Conservation (phyloP, 1,140 invertebrate genomes). For the Drosophila leontia region DNA sequence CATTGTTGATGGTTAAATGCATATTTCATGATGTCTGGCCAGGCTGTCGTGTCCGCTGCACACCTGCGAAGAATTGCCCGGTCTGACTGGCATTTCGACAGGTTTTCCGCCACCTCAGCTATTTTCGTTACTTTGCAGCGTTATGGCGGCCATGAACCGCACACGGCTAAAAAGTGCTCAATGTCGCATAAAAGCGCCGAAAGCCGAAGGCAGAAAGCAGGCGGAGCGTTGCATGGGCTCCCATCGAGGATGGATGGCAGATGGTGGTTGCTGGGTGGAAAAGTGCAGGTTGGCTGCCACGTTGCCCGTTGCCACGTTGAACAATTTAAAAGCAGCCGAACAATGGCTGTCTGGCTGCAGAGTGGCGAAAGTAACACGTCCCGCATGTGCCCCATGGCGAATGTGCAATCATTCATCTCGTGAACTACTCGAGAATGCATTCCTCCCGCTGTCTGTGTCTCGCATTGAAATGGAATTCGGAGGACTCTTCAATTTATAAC, state of each 20-base stretch:
- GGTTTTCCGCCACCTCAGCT: conserved; percentile 46
- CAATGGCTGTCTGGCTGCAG: conserved; percentile 49
- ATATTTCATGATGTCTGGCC: conserved; percentile 66
- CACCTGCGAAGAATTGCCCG: conserved; percentile 47
- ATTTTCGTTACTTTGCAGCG: conserved; percentile 55
- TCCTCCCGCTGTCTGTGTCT: conserved; percentile 21
- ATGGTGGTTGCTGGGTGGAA: conserved; percentile 19
- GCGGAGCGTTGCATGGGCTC: background rate
- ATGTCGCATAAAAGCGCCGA: conserved; percentile 53
- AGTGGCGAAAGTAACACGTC: conserved; percentile 76
- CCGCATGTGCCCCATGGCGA: conserved; percentile 63
- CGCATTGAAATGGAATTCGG: conserved; percentile 60
- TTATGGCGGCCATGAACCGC: conserved; percentile 60
- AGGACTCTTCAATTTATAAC: conserved; percentile 47
- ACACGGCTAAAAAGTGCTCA: conserved; percentile 54
- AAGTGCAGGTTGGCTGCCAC: conserved; percentile 32
- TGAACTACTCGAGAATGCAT: conserved; percentile 54
- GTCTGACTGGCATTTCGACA: conserved; percentile 74
- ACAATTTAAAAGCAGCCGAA: conserved; percentile 60
- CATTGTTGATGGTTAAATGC: conserved; percentile 66
- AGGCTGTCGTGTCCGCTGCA: conserved; percentile 40
- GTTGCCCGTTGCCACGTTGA: conserved; percentile 30
- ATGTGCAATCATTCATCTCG: conserved; percentile 69
- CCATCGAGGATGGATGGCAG: conserved; percentile 1
- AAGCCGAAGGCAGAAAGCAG: background rate